These are phyloP conservation scores for Macaca nemestrina DNA, from an alignment of 2,113 vertebrate genomes.

Conservation along the genomic window DNA sequence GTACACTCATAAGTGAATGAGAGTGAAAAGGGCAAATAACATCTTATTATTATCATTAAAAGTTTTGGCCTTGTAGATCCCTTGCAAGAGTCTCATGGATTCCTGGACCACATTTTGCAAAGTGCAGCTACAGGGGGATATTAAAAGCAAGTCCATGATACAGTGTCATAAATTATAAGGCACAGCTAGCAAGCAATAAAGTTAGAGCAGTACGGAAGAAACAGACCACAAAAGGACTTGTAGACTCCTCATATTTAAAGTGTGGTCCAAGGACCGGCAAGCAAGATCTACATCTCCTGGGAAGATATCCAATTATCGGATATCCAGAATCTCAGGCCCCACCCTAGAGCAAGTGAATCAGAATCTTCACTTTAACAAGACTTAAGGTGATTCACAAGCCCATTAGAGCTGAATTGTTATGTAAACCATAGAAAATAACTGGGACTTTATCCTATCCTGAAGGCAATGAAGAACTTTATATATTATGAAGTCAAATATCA, in stretches of 20 bases:
- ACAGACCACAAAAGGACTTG: not conserved
- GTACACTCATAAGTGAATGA: not conserved
- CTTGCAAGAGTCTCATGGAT: not conserved
- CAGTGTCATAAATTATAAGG: not conserved
- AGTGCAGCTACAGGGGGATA: not conserved
- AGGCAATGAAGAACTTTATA: not conserved
- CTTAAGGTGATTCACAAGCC: not conserved
- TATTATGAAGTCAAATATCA: not conserved
- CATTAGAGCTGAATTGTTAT: not conserved
- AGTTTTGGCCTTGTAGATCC: not conserved
- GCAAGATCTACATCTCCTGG: not conserved
- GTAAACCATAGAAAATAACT: not conserved
- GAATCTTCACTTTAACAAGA: conserved; percentile 29
- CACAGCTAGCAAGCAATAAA: not conserved
- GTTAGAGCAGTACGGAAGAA: not conserved
- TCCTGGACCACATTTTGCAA: not conserved
- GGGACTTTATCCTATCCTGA: not conserved
- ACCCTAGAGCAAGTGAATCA: not conserved
- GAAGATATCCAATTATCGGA: not conserved
- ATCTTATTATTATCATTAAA: not conserved
- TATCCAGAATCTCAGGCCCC: not conserved
- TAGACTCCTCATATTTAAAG: not conserved
- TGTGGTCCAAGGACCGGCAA: not conserved
- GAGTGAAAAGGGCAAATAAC: not conserved
- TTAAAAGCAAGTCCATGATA: not conserved